A percentile compares a stretch with the other conserved stretches of the same genome.
Conservation (phyloP, 2,888 invertebrate species). For the Dioctria rufipes region DNA sequence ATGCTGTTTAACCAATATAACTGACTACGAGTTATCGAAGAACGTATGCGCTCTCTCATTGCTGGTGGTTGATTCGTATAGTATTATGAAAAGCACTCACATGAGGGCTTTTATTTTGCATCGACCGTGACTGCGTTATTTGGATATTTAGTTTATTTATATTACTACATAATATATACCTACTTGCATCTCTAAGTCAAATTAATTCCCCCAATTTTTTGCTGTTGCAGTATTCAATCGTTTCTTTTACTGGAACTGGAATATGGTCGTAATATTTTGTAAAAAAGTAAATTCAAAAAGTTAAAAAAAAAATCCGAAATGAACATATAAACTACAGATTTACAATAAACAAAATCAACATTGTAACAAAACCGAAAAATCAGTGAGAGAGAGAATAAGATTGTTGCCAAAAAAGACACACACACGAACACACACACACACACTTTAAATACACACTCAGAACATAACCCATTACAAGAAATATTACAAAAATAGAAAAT, state of each 20-base stretch:
- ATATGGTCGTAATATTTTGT: neutral
- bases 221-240: neutral
- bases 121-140: too few relatives aligned
- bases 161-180: too few relatives aligned
- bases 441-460: slow-evolving; percentile 51
- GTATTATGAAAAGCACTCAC: too few relatives aligned
- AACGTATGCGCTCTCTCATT: too few relatives aligned
- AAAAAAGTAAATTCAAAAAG: neutral
- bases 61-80: too few relatives aligned
- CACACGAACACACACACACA: neutral
- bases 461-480: slow-evolving; percentile 32
- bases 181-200: too few relatives aligned
- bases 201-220: too few relatives aligned
- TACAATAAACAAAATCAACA: slow-evolving; percentile 21
- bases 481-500: slow-evolving; percentile 41
- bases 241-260: neutral
- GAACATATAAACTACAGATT: neutral
- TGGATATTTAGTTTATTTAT: too few relatives aligned
- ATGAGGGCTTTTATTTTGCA: too few relatives aligned
- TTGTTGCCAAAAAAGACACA: slow-evolving; percentile 55
- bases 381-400: slow-evolving; percentile 59
- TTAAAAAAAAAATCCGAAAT: neutral
- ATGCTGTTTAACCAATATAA: too few relatives aligned
- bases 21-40: too few relatives aligned
- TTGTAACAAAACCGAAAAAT: slow-evolving; percentile 46